Evolutionary conservation across 2,797 vertebrate genomes (phyloP), one percentile per base, ranked within the genome.

Genomic region (Dendrocincla fuliginosa): DNA sequence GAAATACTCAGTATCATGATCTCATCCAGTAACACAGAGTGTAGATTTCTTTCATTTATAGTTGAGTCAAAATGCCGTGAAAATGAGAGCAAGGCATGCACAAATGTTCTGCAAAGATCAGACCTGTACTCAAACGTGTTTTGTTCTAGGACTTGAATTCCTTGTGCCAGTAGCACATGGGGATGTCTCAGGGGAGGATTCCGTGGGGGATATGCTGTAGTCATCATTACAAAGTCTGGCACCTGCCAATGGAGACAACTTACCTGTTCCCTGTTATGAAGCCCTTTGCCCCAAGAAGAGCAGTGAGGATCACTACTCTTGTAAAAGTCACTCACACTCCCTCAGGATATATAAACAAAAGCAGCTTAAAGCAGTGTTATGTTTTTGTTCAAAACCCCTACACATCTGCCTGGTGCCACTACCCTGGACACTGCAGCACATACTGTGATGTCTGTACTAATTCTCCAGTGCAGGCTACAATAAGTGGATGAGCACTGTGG

Each of bases 21-120:
- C 46, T 89, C 73, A 78, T 71, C 69, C 24, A 47, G n/a, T 78
- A 81, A 52, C 41, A 73, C 7, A 18, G 13, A 55, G 39, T 27
- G 8, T 55, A 84, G 50, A 32, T 91, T 91, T 89, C 24, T 79
- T 59, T 85, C 47, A 52, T 83, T 78, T 78, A 33, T 20, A 37
- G 18, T 41, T 37, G 65, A 78, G 65, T 67, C 39, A 69, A 85
- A 87, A 56, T 30, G 27, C 28, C 37, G n/a, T 49, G n/a, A 92
- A 87, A 89, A 75, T 39, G 39, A 73, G 16, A 87, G 11, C 22
- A 56, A 68, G n/a, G 2, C 32, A 50, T 13, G 19, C n/a, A 52
- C 33, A 71, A 83, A 53, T 20, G 27, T 74, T 77, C 35, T 85
- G 39, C 18, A 74, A 75, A 59, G 42, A 76, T 52, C 23, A 93